Base-by-base conservation (phyloP, 92 coral and sea anemone genomes). In the Metridium senile region DNA sequence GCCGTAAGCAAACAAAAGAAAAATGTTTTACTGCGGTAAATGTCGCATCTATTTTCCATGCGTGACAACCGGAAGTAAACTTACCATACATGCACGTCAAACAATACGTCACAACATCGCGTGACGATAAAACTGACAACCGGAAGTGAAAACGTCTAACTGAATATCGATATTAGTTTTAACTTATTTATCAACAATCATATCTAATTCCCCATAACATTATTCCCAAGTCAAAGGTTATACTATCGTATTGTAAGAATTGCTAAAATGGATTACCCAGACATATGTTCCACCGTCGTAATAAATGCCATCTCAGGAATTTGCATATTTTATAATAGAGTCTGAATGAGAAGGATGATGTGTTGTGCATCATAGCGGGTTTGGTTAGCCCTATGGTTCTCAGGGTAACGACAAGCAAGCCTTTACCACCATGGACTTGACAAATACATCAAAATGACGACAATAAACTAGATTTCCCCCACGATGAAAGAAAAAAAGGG, bases 401-500 rank as follows among this genome's bases (percentile, higher is more conserved):
- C 78, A 62, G 65, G 78, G 53, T 62, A 31, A 73, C 31, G 17
- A 22, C 23, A 33, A 54, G 6, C 59, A 3, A 54, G 25, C 59
- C n/a, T 54, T 21, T 33, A 57, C 67, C 33, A 33, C 54, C 23
- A 13, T 58, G 68, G 39, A 43, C 25, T 25, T 31, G 26, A 2
- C n/a, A 23, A 57, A 3, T 34, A 56, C 54, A 20, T 22, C 26
- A 73, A 54, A n/a, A 22, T 23, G 33, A 58, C 33, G 57, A 57
- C 0, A 13, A 0, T 39, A 33, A 22, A 22, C 21, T 20, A 32
- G n/a, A 11, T 20, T 2, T 71, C 61, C 1, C 35, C 34, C 26
- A 58, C 29, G 19, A 75, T 75, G 80, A 75, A 32, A 26, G 80
- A 75, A 56, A 75, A 62, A 27, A 75, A 75, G 47, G 80, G 80